These are phyloP conservation scores for Bombylius major DNA, from an alignment of 2,888 invertebrate species.

Conservation along the genomic window DNA sequence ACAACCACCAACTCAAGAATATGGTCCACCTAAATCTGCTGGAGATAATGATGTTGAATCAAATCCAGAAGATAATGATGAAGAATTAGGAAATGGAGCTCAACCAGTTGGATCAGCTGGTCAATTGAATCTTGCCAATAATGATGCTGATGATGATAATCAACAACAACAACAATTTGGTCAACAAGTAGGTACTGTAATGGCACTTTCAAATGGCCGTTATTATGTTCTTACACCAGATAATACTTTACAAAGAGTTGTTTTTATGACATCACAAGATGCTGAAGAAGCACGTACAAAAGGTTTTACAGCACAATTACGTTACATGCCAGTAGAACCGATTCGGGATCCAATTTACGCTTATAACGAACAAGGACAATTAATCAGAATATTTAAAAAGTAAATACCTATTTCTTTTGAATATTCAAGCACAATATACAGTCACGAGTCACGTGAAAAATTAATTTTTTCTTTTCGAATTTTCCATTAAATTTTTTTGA, in stretches of 20 bases:
- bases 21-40: slow-evolving; percentile 19
- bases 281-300: slow-evolving; percentile 24
- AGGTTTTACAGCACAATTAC: slow-evolving; percentile 33
- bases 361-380: slow-evolving; percentile 31
- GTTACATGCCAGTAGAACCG: slow-evolving; percentile 33
- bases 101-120: neutral
- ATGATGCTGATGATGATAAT: neutral
- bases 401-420: slow-evolving; percentile 5
- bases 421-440: too few species aligned
- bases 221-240: slow-evolving; percentile 34
- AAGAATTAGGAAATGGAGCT: neutral
- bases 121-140: neutral
- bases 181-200: slow-evolving; percentile 1
- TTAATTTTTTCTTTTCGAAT: too few species aligned
- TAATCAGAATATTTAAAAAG: slow-evolving; percentile 30
- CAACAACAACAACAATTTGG: neutral
- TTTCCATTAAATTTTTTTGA: too few species aligned
- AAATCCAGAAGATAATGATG: slow-evolving; percentile 4
- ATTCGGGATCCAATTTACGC: slow-evolving; percentile 34
- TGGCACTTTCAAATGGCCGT: slow-evolving; percentile 25
- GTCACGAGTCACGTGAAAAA: too few species aligned
- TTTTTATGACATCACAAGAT: slow-evolving; percentile 28
- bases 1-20: slow-evolving; percentile 13
- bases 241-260: slow-evolving; percentile 32
- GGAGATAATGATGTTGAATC: slow-evolving; percentile 12